A percentile compares a stretch with the other conserved stretches of the same genome.
phyloP scores from a whole-genome alignment of 1,140 invertebrate genomes.

The Proctacanthus coquilletti region DNA sequence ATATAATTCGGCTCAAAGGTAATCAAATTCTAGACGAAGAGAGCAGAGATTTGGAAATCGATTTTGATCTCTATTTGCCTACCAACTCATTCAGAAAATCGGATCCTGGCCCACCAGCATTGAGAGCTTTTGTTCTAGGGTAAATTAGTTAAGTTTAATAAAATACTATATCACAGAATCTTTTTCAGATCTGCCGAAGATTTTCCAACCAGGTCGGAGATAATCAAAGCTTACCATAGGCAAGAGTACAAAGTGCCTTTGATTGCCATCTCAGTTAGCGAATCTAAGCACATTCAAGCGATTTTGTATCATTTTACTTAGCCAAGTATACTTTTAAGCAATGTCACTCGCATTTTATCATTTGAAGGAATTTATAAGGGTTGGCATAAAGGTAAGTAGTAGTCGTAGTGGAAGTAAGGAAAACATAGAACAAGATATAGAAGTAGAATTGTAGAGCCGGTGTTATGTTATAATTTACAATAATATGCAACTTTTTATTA shows the following conservation, averaged over 20 bases:
- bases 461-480: too few relatives aligned
- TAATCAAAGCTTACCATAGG: conserved; percentile 10
- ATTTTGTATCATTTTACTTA: conserved; percentile 24
- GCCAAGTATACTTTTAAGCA: too few relatives aligned
- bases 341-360: too few relatives aligned
- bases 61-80: conserved; percentile 23
- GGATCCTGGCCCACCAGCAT: conserved; percentile 13
- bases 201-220: conserved; percentile 17
- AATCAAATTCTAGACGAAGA: background rate
- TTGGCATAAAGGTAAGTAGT: too few relatives aligned
- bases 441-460: too few relatives aligned
- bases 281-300: conserved; percentile 27
- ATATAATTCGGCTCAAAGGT: conserved; percentile 14
- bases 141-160: background rate
- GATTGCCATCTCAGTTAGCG: conserved; percentile 20
- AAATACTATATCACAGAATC: background rate
- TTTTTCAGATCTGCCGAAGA: conserved; percentile 4
- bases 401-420: too few relatives aligned
- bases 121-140: conserved; percentile 16
- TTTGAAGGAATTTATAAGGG: too few relatives aligned
- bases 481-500: too few relatives aligned
- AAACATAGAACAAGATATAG: too few relatives aligned
- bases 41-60: conserved; percentile 9
- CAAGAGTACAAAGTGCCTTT: conserved; percentile 12
- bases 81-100: conserved; percentile 20